Evolutionary conservation across 2,797 vertebrate genomes (phyloP), one percentile per base, ranked within the genome.

Genomic region (Podarcis lilfordi): DNA sequence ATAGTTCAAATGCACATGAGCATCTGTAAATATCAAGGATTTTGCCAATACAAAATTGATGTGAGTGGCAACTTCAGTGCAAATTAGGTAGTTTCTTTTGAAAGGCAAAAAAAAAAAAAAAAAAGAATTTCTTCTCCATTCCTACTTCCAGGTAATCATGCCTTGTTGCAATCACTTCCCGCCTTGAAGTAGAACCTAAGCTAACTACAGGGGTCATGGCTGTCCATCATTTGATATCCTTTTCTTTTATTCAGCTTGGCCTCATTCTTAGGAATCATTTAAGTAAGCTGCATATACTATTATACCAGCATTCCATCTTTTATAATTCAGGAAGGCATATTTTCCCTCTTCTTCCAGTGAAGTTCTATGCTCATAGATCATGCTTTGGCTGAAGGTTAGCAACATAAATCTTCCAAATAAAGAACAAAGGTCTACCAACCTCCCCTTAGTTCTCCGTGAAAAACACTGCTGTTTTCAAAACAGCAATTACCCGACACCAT

Each of bases 401-500:
- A 90, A 88, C 91, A 93, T 95, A 94, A 95, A 95, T 94, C 94
- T 94, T 94, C 90, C 59, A 92, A 94, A 92, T 85, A 94, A 94
- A 92, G 92, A 94, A 90, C 88, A 94, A 92, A 93, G 81, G 80
- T 95, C 87, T 92, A 85, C 86, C 82, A 91, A 71, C 86, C 86
- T 94, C 93, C 68, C 50, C 45, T 87, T 88, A 86, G 82, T 83
- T 91, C 89, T 91, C 71, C 88, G 45, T 88, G 92, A 91, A 92
- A 64, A 93, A 93, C 69, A 80, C 89, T 92, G 43, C n/a, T 35
- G 92, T 94, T 94, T 94, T 80, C 77, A 92, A 94, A 95, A 91
- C 75, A 93, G 43, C 80, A 95, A 94, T 94, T 94, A 94, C 66
- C 71, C 85, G 80, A 94, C 86, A 90, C 1, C 61, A 80, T 88